A percentile compares a stretch with the other conserved stretches of the same genome.
Evolutionary conservation across 2,797 vertebrate genomes (phyloP).

Genomic region (Liasis olivaceus): DNA sequence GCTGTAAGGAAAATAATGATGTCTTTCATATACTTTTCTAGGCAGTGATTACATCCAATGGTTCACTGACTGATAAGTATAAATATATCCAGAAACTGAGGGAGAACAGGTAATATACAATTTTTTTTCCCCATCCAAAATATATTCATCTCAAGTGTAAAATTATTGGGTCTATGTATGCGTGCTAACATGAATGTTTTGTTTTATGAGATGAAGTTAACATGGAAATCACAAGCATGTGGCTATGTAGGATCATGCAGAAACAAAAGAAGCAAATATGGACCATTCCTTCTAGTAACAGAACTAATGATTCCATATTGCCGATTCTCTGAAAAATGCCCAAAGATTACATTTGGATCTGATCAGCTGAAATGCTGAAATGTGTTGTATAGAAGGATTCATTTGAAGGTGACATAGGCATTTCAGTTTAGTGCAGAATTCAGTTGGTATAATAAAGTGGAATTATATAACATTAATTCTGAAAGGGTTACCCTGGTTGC

Average conservation of each 20-base stretch:
- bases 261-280: neutral
- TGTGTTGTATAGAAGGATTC: neutral
- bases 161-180: constrained; percentile 39
- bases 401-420: neutral
- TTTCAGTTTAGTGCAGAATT: neutral
- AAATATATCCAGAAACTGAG: constrained; percentile 94
- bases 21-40: constrained; percentile 69
- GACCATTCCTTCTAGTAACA: neutral
- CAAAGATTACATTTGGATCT: neutral
- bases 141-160: constrained; percentile 37
- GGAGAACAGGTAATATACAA: constrained; percentile 82
- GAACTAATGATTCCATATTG: neutral
- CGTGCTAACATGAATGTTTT: constrained; percentile 16
- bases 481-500: neutral
- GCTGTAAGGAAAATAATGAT: constrained; percentile 50
- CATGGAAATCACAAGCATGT: neutral
- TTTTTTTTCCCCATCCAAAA: neutral
- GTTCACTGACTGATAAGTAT: constrained; percentile 89
- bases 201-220: constrained; percentile 1
- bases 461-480: neutral
- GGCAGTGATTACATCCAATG: constrained; percentile 96
- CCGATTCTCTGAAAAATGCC: neutral
- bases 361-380: neutral
- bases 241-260: neutral
- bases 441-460: neutral